Percentiles rank a stretch among this genome's conserved stretches.
Evolutionary conservation across 2,113 vertebrate species (phyloP).

Genomic region (Leptosomus discolor): DNA sequence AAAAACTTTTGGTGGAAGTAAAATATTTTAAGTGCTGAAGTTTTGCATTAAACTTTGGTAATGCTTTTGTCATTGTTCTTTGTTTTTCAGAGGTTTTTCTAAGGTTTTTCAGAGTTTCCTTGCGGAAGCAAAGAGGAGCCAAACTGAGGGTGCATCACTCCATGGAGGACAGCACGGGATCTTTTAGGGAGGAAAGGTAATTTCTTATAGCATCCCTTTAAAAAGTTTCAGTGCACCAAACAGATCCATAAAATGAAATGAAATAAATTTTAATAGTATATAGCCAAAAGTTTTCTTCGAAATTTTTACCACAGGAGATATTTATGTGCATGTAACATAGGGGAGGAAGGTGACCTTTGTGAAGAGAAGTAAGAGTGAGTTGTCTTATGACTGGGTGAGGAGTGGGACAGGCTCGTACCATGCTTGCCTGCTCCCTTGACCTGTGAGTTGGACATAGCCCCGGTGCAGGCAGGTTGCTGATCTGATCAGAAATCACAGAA

Average conservation of each 20-base stretch:
- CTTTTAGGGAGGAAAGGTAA: neutral
- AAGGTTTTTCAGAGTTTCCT: too few species aligned
- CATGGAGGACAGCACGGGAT: neutral
- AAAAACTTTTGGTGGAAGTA: neutral
- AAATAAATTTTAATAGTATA: neutral
- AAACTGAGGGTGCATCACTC: neutral
- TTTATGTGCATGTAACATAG: neutral
- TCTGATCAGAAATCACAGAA: neutral
- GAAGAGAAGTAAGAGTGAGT: neutral
- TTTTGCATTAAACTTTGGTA: neutral
- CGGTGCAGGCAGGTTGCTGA: neutral
- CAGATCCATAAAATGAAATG: neutral
- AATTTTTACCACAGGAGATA: neutral
- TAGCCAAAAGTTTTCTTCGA: neutral
- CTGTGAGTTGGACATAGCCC: fast-evolving
- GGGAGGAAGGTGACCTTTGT: neutral
- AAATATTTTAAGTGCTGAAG: neutral
- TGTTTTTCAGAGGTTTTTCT: neutral
- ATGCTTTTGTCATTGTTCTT: neutral
- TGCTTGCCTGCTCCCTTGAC: neutral
- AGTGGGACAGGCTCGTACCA: neutral
- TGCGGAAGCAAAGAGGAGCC: neutral
- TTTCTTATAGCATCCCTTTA: neutral
- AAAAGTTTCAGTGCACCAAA: neutral
- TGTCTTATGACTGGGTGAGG: neutral